These are phyloP conservation scores for Charina bottae DNA, from an alignment of 2,113 vertebrate species.

Conservation along the genomic window DNA sequence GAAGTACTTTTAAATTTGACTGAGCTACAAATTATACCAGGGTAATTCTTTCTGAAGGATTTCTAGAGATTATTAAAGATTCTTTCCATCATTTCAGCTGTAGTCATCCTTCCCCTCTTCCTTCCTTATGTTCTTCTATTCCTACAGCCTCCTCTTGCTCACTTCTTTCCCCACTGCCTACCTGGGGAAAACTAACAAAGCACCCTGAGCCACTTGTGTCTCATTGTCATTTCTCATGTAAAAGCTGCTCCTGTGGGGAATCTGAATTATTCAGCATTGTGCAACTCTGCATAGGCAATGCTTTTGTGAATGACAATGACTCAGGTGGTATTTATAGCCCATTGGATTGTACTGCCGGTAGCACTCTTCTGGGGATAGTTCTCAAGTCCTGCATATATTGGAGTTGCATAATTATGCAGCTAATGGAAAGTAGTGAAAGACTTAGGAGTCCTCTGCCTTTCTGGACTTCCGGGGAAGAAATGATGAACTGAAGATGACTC, in stretches of 20 bases:
- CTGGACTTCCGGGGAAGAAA: background rate
- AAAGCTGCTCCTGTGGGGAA: constrained; percentile 1
- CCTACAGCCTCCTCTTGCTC: background rate
- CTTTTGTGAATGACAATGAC: constrained; percentile 25
- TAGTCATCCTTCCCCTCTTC: background rate
- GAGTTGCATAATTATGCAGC: constrained; percentile 35
- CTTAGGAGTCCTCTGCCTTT: constrained; percentile 38
- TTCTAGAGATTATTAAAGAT: background rate
- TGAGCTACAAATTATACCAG: too few species aligned
- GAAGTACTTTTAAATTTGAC: too few species aligned
- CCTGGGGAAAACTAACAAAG: background rate
- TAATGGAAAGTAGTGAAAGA: background rate
- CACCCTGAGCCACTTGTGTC: background rate
- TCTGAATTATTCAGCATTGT: background rate
- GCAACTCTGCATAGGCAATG: background rate
- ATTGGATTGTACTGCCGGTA: constrained; percentile 5
- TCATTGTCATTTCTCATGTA: background rate
- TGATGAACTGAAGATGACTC: background rate
- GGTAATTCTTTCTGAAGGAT: background rate
- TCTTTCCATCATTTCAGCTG: background rate
- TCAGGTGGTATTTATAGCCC: constrained; percentile 15
- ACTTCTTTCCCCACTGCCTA: background rate
- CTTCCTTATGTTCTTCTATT: background rate
- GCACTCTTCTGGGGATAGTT: constrained; percentile 14
- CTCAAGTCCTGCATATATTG: constrained; percentile 31